A percentile compares a stretch with the other conserved stretches of the same genome.
phyloP scores from a whole-genome alignment of 2,888 invertebrate species.

The Athrips mouffetella region DNA sequence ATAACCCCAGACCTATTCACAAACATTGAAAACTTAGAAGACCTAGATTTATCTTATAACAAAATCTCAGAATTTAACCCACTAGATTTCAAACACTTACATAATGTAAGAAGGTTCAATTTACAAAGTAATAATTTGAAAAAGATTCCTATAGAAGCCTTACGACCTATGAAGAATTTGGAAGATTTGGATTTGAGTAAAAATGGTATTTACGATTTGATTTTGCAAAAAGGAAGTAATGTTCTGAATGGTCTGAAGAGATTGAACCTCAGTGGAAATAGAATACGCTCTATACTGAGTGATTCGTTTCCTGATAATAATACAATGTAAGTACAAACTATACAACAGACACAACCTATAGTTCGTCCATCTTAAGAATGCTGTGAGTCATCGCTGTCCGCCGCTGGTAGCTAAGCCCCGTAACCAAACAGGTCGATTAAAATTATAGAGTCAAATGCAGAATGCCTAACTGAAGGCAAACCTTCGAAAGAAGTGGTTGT shows the following conservation, averaged over 20 bases:
- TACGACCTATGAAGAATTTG: conserved; percentile 55
- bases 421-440: no score
- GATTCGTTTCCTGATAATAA: conserved; percentile 60
- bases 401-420: no score
- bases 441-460: no score
- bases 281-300: conserved; percentile 58
- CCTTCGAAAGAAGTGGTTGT: no score
- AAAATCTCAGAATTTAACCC: conserved; percentile 57
- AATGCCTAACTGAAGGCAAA: no score
- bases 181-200: conserved; percentile 71
- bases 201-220: conserved; percentile 60
- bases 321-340: conserved; percentile 56
- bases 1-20: conserved; percentile 69
- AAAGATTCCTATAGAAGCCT: conserved; percentile 55
- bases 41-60: conserved; percentile 76
- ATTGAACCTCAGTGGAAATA: conserved; percentile 73
- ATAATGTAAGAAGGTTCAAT: conserved; percentile 56
- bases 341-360: neutral
- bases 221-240: conserved; percentile 50
- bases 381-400: no score
- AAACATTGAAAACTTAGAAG: conserved; percentile 57
- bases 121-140: conserved; percentile 67
- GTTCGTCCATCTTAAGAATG: neutral
- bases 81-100: conserved; percentile 57
- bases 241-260: conserved; percentile 51